A percentile compares a stretch with the other conserved stretches of the same genome.
phyloP scores from a whole-genome alignment of 2,888 invertebrate genomes.

The Machimus atricapillus region DNA sequence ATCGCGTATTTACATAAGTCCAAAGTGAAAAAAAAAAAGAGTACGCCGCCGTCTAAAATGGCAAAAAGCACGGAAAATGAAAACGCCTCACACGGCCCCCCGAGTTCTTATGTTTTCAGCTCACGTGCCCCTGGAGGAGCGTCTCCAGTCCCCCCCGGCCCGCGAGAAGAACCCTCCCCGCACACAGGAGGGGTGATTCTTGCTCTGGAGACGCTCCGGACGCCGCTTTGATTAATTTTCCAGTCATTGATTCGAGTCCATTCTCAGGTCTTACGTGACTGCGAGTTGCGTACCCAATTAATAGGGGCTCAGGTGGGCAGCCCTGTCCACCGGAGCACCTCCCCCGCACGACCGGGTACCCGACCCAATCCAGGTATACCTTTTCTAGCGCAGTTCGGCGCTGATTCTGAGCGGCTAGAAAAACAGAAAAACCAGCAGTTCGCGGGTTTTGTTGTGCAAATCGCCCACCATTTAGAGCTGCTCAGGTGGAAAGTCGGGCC shows the following conservation, averaged over 20 bases:
- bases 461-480: neutral
- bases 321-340: neutral
- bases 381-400: neutral
- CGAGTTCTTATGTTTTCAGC: neutral
- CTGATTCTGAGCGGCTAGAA: neutral
- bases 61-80: neutral
- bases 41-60: neutral
- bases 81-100: neutral
- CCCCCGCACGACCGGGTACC: neutral
- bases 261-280: neutral
- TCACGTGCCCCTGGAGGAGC: neutral
- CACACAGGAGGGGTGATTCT: neutral
- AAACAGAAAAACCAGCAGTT: neutral
- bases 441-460: neutral
- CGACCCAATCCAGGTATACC: neutral
- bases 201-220: neutral
- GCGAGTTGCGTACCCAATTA: neutral
- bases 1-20: conserved; percentile 3
- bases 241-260: conserved; percentile 11
- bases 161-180: neutral
- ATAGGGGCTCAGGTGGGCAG: neutral
- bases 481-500: neutral
- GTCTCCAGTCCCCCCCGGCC: too few relatives aligned
- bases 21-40: neutral
- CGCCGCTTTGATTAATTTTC: conserved; percentile 24